Base-by-base conservation (phyloP, 2,888 invertebrate genomes). In the Nematopogon swammerdamellus region DNA sequence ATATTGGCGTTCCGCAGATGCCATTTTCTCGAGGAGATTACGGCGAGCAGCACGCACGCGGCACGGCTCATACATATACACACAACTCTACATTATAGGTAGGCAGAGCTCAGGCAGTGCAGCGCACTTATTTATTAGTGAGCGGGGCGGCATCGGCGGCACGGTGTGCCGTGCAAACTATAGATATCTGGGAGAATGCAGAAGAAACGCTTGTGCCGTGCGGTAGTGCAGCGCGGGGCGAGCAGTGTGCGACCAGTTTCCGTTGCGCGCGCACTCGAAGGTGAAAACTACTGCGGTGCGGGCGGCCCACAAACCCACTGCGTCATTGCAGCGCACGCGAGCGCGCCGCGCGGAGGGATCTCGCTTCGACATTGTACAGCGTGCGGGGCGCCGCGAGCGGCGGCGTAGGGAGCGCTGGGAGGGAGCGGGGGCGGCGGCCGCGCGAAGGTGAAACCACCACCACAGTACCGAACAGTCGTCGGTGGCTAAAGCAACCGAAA, bases 281-380 rank as follows among this genome's bases (percentile, higher is more conserved):
- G 47, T 47, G 47, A n/a, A 47, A 47, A 47, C 47, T 18, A 25
- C n/a, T n/a, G n/a, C n/a, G 25, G 25, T 25, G 8, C 36, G n/a
- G 4, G 30, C 47, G 47, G 44, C 48, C 48, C 4, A 44, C 44
- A 44, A 44, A 19, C 48, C 48, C 25, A 25, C 44, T 48, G 48
- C 16, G 44, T 44, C 20, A 48, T 17, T 48, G 44, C 36, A 36
- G 14, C 36, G 36, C 36, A 36, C 36, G 36, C 36, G 36, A 36
- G 36, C 11, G 11, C 11, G 14, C 11, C n/a, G 11, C 6, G 8
- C 8, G 36, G 36, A 3, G 25, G 25, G 25, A 25, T 8, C 25
- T 4, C 25, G 25, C 25, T 25, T 25, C 25, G 5, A 25, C 36
- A 36, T 8, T 14, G 36, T 8, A n/a, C n/a, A 3, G 36, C 36